A percentile compares a stretch with the other conserved stretches of the same genome.
Conservation (phyloP, 2,113 vertebrate species). For the Bubo blakistoni region DNA sequence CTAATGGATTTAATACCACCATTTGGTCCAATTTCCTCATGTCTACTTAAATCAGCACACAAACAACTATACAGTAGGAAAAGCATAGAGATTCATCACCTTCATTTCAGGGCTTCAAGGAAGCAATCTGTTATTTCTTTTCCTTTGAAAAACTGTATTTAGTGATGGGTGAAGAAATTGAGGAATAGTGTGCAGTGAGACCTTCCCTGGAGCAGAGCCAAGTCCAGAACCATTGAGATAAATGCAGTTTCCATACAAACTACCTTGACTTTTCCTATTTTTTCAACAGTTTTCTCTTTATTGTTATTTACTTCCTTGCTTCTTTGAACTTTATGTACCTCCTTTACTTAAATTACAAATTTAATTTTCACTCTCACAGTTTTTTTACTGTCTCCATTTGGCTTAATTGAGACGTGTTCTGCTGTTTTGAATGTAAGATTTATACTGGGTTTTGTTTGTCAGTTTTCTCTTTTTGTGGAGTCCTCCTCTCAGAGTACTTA, state of each 20-base stretch:
- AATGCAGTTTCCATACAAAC: slow-evolving; percentile 15
- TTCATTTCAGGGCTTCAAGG: slow-evolving; percentile 13
- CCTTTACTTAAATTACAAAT: background rate
- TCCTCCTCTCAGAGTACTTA: background rate
- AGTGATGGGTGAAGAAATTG: background rate
- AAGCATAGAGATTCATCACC: slow-evolving; percentile 17
- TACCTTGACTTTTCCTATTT: background rate
- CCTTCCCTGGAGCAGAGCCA: background rate
- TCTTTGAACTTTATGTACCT: background rate
- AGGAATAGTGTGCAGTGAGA: background rate
- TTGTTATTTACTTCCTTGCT: background rate
- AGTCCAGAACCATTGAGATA: background rate
- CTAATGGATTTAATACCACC: slow-evolving; percentile 76
- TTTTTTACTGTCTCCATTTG: background rate
- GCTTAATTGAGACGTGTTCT: background rate
- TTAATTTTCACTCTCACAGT: background rate
- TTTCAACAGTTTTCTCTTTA: background rate
- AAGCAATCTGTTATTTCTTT: slow-evolving; percentile 31
- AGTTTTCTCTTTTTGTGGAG: background rate
- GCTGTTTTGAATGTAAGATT: background rate
- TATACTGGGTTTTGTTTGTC: background rate
- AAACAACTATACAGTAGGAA: slow-evolving; percentile 4
- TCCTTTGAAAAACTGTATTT: slow-evolving; percentile 17
- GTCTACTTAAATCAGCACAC: slow-evolving; percentile 63
- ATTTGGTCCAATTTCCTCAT: slow-evolving; percentile 72